Evolutionary conservation across 2,888 invertebrate genomes (phyloP).

Genomic region (Cerastoderma edule): DNA sequence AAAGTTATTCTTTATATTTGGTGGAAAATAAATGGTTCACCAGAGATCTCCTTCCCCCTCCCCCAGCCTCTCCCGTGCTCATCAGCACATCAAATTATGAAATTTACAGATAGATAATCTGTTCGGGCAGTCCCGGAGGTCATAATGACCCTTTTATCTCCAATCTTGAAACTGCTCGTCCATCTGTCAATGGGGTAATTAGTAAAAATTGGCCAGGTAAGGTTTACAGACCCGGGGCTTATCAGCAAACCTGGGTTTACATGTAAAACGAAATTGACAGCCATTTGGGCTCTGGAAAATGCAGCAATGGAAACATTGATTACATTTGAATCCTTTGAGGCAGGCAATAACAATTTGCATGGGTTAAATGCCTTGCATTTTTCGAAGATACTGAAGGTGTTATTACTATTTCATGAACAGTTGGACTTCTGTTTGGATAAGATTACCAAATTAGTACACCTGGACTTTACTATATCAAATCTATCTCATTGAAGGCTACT

Average conservation of each 20-base stretch:
- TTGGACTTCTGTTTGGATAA: no score
- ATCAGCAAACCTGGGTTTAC: slow-evolving; percentile 6
- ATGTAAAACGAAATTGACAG: slow-evolving; percentile 25
- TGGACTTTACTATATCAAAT: no score
- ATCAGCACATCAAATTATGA: no score
- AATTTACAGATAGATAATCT: not conserved
- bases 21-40: no score
- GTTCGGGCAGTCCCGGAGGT: not conserved
- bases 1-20: no score
- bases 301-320: slow-evolving; percentile 22
- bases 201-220: slow-evolving; percentile 28
- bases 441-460: no score
- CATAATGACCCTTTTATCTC: slow-evolving; percentile 28
- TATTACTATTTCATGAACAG: no score
- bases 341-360: slow-evolving; percentile 23
- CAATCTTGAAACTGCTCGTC: slow-evolving; percentile 14
- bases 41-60: no score
- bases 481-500: no score
- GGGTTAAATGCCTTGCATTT: slow-evolving; percentile 9
- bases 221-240: slow-evolving; percentile 11
- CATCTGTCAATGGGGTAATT: slow-evolving; percentile 30
- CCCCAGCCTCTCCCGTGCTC: no score
- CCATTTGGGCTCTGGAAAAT: slow-evolving; percentile 11
- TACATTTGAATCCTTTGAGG: slow-evolving; percentile 21
- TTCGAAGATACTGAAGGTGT: not conserved